Evolutionary conservation across 2,888 invertebrate species (phyloP).

Genomic region (Trichogramma dendrolimi): DNA sequence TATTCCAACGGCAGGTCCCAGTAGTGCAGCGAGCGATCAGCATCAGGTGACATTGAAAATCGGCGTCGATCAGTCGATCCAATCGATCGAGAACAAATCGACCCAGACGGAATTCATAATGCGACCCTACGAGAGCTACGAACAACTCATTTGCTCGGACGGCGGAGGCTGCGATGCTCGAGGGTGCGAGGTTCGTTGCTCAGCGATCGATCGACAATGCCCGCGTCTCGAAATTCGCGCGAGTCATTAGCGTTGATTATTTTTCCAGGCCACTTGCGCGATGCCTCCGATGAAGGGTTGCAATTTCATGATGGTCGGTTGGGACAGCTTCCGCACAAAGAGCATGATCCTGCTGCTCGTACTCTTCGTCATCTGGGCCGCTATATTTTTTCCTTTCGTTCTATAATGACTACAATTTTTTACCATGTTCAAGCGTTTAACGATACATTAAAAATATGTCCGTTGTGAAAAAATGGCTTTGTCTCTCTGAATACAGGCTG

Average conservation of each 20-base stretch:
- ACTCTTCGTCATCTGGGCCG: slow-evolving; percentile 53
- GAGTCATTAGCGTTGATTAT: background rate
- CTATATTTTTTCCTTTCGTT: slow-evolving; percentile 52
- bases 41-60: no score
- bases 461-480: no score
- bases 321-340: slow-evolving; percentile 53
- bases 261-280: slow-evolving; percentile 25
- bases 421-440: no score
- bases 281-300: slow-evolving; percentile 27
- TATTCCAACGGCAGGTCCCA: no score
- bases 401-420: slow-evolving; percentile 18
- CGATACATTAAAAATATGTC: no score
- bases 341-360: slow-evolving; percentile 47
- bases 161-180: slow-evolving; percentile 24
- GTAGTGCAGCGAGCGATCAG: no score
- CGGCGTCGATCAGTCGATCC: slow-evolving; percentile 4
- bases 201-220: no score
- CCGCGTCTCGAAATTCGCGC: no score
- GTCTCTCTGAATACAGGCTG: no score
- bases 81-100: slow-evolving; percentile 25
- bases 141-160: slow-evolving; percentile 29
- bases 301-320: slow-evolving; percentile 49
- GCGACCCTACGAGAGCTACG: slow-evolving; percentile 34
- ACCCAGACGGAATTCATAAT: slow-evolving; percentile 26
- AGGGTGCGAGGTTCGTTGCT: slow-evolving; percentile 33